Base-by-base conservation (phyloP, 2,888 invertebrate species). In the Ichneumoninae sp. region DNA sequence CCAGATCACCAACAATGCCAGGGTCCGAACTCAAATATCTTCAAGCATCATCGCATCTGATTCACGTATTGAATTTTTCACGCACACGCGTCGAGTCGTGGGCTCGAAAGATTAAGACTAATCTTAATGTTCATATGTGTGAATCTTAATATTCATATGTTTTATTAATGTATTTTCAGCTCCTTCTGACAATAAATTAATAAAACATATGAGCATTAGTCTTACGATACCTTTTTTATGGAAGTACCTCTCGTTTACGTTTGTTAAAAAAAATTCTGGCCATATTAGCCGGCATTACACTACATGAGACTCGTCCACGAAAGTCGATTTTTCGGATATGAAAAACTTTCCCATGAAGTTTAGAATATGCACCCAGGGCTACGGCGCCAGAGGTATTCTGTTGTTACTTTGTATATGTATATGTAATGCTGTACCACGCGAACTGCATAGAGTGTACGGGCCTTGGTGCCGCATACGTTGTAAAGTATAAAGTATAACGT, bases 401-500 rank as follows among this genome's bases (percentile, higher is more conserved):
- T 69, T 57, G 57, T 57, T 26, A 69, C 44, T 26, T 19, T 40
- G 33, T 36, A 16, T 57, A 57, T 44, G 57, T 69, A 69, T 60
- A 5, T 65, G 52, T 76, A 78, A 40, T 22, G 3, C 36, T 52
- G 70, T 82, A 82, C 47, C 69, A 47, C 60, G 65, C 50, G 72
- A 80, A 71, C 66, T 76, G 77, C 72, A 82, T 72, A 33, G 30
- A 57, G 71, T 74, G 50, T 81, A 66, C 69, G 30, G 44, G 33
- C 52, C 22, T 13, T 26, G 50, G 40, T 44, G 36, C 66, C 83
- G 82, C 84, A 75, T 85, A 81, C 86, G 89, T 89, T 90, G 89
- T 91, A 92, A 91, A 91, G 89, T 91, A 90, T 90, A 89, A 91
- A 91, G 91, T 91, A 90, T 90, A 91, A 90, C 89, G 89, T 72